Evolutionary conservation across 2,113 vertebrate genomes (phyloP).

Genomic region (Saccopteryx leptura): DNA sequence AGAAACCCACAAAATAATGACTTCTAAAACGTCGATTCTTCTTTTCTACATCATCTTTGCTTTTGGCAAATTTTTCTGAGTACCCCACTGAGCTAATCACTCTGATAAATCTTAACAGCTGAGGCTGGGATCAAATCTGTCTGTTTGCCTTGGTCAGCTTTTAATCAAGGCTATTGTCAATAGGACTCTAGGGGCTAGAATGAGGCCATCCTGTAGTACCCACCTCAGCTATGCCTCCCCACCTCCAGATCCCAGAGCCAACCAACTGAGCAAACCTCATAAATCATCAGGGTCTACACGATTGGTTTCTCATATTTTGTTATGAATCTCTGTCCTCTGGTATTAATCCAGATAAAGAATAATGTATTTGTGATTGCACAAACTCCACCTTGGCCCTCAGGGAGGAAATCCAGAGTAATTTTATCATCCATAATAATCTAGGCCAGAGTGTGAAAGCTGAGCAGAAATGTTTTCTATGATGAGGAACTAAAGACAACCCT

Average conservation of each 20-base stretch:
- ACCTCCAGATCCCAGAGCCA: background rate
- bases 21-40: background rate
- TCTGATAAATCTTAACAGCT: background rate
- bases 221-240: background rate
- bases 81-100: background rate
- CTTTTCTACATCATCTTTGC: background rate
- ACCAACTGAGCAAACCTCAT: background rate
- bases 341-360: background rate
- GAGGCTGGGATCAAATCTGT: background rate
- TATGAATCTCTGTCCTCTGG: background rate
- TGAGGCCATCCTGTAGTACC: background rate
- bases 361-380: background rate
- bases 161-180: background rate
- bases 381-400: background rate
- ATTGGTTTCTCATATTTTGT: background rate
- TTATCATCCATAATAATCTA: slow-evolving; percentile 1
- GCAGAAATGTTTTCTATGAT: background rate
- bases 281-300: background rate
- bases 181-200: background rate
- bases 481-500: background rate
- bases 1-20: background rate
- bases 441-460: background rate
- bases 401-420: background rate
- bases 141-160: background rate
- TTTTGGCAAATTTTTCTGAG: background rate